These are phyloP conservation scores for Aradus depressus DNA, from an alignment of 2,888 invertebrate species.

Conservation along the genomic window DNA sequence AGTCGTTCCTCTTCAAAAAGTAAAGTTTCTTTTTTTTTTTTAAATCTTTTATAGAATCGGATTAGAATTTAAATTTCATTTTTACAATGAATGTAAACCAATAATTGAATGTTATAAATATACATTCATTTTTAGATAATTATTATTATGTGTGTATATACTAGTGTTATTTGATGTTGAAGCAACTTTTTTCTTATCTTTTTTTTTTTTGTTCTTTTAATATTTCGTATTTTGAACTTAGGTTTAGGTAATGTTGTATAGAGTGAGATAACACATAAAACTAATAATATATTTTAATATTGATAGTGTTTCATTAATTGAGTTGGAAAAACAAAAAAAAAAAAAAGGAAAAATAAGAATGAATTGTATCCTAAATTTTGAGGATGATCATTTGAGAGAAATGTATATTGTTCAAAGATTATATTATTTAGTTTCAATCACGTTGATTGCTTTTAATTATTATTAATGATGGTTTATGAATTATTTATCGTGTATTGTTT, in stretches of 20 bases:
- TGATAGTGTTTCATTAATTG: slow-evolving; percentile 10
- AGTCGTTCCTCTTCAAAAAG: too few species aligned
- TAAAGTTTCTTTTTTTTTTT: too few species aligned
- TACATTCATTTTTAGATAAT: slow-evolving; percentile 14
- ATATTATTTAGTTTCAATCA: slow-evolving; percentile 14
- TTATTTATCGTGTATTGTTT: slow-evolving; percentile 17
- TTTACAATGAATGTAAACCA: slow-evolving; percentile 17
- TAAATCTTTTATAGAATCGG: slow-evolving; percentile 9
- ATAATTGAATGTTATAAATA: slow-evolving; percentile 16
- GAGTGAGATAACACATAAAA: slow-evolving; percentile 13
- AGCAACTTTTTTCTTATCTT: too few species aligned
- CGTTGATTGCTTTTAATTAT: slow-evolving; percentile 15
- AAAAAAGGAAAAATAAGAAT: too few species aligned
- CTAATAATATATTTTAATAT: slow-evolving; percentile 11
- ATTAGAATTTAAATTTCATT: slow-evolving; percentile 12
- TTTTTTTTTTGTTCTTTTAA: too few species aligned
- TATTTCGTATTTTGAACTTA: slow-evolving; percentile 16
- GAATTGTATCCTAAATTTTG: neutral
- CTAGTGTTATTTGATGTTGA: slow-evolving; percentile 14
- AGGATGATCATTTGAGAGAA: slow-evolving; percentile 3
- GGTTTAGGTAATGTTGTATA: slow-evolving; percentile 7
- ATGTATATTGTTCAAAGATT: slow-evolving; percentile 11
- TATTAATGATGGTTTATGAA: slow-evolving; percentile 16
- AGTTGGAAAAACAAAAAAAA: too few species aligned
- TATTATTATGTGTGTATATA: slow-evolving; percentile 10